Evolutionary conservation across 1,140 invertebrate species (phyloP), one percentile per base, ranked within the genome.

Genomic region (Drosophila punjabiensis): DNA sequence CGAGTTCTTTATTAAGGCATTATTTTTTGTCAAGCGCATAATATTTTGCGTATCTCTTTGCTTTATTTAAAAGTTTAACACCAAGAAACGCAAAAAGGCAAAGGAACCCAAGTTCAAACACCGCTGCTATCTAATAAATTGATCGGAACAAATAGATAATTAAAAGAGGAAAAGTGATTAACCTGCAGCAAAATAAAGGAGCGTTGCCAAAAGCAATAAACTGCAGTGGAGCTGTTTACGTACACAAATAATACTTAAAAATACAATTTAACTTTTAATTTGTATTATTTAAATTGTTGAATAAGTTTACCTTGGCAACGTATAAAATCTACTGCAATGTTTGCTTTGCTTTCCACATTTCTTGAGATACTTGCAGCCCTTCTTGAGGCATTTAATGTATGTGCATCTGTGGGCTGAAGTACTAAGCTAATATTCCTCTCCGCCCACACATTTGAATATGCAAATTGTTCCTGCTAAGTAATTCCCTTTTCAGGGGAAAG

Each of bases 391-490:
- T 24, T 56, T 37, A 16, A n/a, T 65, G 28, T 59, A 24, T 20
- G 3, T 37, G 33, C 24, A 30, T 60, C 24, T 35, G 56, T 30
- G 14, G 14, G 63, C 30, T 33, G 9, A 50, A 62, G 41, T 14
- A 32, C 61, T 47, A 47, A 67, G 65, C 41, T 37, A 67, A 67
- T 67, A 37, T 56, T 32, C 16, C 20, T 20, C 13, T 5, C n/a
- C 20, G 33, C 48, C 37, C 59, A 67, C 48, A 45, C 39, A 55
- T 47, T 71, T 53, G 32, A 69, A 71, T 68, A 71, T 68, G 50
- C 50, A 71, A 68, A 68, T 56, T 71, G 32, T 33, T 37, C 53
- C n/a, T 37, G 18, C 37, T 56, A 20, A 68, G 56, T 71, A 68
- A 69, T 71, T 71, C 64, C 64, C 24, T 69, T 35, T 37, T 69